Evolutionary conservation across 1,140 invertebrate species (phyloP).

Genomic region (Diploscapter pachys): DNA sequence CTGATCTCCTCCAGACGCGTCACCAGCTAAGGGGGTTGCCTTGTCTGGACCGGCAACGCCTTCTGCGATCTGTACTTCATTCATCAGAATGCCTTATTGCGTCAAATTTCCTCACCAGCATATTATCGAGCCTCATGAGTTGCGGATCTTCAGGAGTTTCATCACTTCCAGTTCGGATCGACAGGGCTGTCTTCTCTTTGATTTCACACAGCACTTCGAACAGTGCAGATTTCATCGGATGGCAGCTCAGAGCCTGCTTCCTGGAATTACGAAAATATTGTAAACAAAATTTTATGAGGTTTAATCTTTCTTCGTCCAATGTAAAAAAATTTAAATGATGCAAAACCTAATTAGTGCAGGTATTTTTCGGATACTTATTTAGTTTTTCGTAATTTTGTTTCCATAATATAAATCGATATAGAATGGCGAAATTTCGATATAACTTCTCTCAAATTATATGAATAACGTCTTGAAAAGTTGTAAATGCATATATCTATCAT

Average conservation of each 20-base stretch:
- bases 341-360: too few species aligned
- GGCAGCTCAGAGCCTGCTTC: slow-evolving; percentile 89
- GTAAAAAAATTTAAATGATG: too few species aligned
- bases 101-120: slow-evolving; percentile 84
- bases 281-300: too few species aligned
- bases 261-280: slow-evolving; percentile 59
- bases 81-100: background rate
- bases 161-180: slow-evolving; percentile 23
- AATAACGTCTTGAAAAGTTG: too few species aligned
- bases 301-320: too few species aligned
- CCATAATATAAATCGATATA: too few species aligned
- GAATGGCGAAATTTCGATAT: too few species aligned
- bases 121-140: slow-evolving; percentile 96
- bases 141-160: slow-evolving; percentile 60
- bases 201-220: slow-evolving; percentile 96
- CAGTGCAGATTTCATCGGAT: slow-evolving; percentile 89
- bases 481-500: too few species aligned
- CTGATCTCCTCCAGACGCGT: slow-evolving; percentile 95
- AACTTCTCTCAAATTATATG: too few species aligned
- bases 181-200: slow-evolving; percentile 80
- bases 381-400: too few species aligned
- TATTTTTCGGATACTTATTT: too few species aligned
- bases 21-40: slow-evolving; percentile 81
- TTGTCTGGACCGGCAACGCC: slow-evolving; percentile 97
- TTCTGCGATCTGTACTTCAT: slow-evolving; percentile 89